phyloP scores from a whole-genome alignment of 2,797 vertebrate genomes.

The Botia kubotai region DNA sequence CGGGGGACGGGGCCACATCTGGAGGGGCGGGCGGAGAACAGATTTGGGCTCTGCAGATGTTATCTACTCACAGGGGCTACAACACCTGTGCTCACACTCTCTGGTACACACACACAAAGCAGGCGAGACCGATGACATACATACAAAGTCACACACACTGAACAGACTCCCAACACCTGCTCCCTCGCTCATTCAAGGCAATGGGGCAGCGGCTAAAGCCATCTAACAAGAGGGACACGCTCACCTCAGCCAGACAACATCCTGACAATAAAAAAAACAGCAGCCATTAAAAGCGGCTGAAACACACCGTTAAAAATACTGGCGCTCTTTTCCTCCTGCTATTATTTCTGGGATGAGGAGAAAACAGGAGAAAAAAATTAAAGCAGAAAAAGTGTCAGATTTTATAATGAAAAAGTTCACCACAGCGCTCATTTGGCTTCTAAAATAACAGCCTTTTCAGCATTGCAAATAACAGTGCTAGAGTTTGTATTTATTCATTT shows the following conservation, averaged over 20 bases:
- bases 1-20: constrained; percentile 37
- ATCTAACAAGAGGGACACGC: constrained; percentile 37
- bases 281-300: constrained; percentile 38
- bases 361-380: background rate
- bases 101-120: constrained; percentile 37
- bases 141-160: constrained; percentile 28
- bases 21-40: constrained; percentile 28
- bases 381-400: constrained; percentile 13
- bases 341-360: constrained; percentile 4
- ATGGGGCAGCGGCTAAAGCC: constrained; percentile 39
- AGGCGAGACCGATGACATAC: constrained; percentile 44
- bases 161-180: constrained; percentile 38
- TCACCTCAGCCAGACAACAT: constrained; percentile 18
- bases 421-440: background rate
- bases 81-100: constrained; percentile 51
- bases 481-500: background rate
- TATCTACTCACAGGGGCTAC: constrained; percentile 42
- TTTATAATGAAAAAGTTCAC: constrained; percentile 26
- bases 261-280: background rate
- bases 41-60: constrained; percentile 59
- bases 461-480: constrained; percentile 25
- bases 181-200: constrained; percentile 50
- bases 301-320: background rate
- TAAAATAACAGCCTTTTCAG: constrained; percentile 11
- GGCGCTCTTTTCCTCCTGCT: background rate